phyloP scores from a whole-genome alignment of 2,797 vertebrate species.

The Thamnophis elegans region DNA sequence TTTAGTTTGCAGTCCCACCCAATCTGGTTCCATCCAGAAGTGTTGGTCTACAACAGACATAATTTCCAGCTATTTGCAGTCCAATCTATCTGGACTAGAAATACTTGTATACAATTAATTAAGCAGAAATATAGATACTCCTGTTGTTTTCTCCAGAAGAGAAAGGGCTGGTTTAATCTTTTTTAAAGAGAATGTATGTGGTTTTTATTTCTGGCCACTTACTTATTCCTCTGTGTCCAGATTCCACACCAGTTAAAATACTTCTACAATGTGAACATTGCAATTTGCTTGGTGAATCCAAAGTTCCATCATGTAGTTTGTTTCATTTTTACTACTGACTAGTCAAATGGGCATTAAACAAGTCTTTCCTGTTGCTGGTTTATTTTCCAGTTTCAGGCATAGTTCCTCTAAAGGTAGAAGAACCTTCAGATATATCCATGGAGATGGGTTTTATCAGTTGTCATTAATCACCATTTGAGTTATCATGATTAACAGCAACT shows the following conservation, averaged over 20 bases:
- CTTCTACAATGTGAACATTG: background rate
- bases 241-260: background rate
- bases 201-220: background rate
- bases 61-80: background rate
- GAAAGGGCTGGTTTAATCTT: background rate
- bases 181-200: background rate
- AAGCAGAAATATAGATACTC: background rate
- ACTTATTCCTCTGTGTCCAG: background rate
- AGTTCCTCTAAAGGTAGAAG: background rate
- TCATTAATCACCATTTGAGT: background rate
- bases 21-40: background rate
- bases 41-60: background rate
- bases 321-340: background rate
- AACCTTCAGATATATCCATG: background rate
- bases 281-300: background rate
- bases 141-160: background rate
- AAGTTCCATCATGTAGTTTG: background rate
- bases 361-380: background rate
- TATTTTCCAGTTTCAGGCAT: background rate
- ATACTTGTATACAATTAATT: background rate
- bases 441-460: background rate
- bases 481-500: constrained; percentile 6
- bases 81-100: background rate
- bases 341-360: background rate
- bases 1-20: background rate